phyloP scores from a whole-genome alignment of 2,888 invertebrate species.

The Celastrina argiolus region DNA sequence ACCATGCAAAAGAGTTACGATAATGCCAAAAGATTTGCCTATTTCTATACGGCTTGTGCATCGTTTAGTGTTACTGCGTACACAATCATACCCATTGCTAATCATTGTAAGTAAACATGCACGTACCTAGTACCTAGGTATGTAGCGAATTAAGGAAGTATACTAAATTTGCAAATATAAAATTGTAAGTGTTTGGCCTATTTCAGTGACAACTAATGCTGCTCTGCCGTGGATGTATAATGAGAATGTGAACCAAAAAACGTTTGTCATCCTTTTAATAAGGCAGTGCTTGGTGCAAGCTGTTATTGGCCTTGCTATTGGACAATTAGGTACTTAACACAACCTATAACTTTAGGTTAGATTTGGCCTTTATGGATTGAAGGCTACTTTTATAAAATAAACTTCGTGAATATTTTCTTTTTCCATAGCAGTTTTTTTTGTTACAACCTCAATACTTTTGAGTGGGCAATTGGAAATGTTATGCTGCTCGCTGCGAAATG shows the following conservation, averaged over 20 bases:
- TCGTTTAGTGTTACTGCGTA: constrained; percentile 63
- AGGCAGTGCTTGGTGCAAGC: neutral
- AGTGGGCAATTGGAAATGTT: constrained; percentile 67
- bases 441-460: constrained; percentile 57
- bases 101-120: constrained; percentile 54
- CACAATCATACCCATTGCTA: constrained; percentile 48
- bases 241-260: neutral
- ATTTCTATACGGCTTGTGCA: constrained; percentile 58
- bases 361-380: no score
- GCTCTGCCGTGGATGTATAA: constrained; percentile 2
- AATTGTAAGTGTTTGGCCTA: neutral
- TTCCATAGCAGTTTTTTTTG: constrained; percentile 59
- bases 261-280: neutral
- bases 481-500: constrained; percentile 62
- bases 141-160: no score
- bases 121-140: neutral
- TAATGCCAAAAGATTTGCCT: constrained; percentile 52
- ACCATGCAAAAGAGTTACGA: constrained; percentile 56
- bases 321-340: neutral
- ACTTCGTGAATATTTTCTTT: neutral
- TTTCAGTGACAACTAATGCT: neutral
- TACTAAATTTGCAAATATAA: no score
- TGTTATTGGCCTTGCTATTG: neutral
- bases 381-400: no score
- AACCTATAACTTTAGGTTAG: no score